Evolutionary conservation across 2,888 invertebrate genomes (phyloP).

Genomic region (Uloborus plumipes): DNA sequence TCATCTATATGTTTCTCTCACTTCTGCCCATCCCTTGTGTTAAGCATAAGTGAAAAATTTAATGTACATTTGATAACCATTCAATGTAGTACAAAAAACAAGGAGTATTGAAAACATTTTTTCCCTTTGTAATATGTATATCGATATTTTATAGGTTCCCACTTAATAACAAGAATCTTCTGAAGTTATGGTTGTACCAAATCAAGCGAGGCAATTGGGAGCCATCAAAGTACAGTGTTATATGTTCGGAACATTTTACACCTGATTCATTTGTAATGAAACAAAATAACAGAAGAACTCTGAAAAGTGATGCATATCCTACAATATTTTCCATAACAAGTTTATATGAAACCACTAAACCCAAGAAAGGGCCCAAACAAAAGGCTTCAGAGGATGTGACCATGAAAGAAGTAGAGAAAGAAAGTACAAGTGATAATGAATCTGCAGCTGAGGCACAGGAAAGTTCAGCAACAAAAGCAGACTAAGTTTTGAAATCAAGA

Average conservation of each 20-base stretch:
- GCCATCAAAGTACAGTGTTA: slow-evolving; percentile 55
- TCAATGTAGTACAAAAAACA: too few relatives aligned
- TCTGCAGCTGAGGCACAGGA: too few relatives aligned
- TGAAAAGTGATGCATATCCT: slow-evolving; percentile 51
- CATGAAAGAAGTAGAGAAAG: slow-evolving; percentile 18
- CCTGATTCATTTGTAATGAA: slow-evolving; percentile 47
- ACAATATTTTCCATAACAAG: slow-evolving; percentile 50
- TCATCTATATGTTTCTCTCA: too few relatives aligned
- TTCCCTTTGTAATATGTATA: too few relatives aligned
- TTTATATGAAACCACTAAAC: slow-evolving; percentile 36
- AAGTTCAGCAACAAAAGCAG: too few relatives aligned
- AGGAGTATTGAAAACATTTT: too few relatives aligned
- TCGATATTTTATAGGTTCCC: slow-evolving; percentile 39
- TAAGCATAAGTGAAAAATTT: too few relatives aligned
- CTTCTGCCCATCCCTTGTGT: too few relatives aligned
- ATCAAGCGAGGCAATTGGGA: slow-evolving; percentile 58
- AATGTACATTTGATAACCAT: too few relatives aligned
- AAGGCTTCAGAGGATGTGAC: slow-evolving; percentile 22
- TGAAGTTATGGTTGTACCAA: slow-evolving; percentile 54
- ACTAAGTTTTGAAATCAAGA: too few relatives aligned
- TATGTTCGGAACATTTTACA: slow-evolving; percentile 54
- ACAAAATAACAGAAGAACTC: slow-evolving; percentile 46
- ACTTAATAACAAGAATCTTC: slow-evolving; percentile 41
- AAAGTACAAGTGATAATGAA: neutral
- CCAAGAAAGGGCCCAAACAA: slow-evolving; percentile 20